Base-by-base conservation (phyloP, 2,797 vertebrate species). In the Arnoldichthys spilopterus region DNA sequence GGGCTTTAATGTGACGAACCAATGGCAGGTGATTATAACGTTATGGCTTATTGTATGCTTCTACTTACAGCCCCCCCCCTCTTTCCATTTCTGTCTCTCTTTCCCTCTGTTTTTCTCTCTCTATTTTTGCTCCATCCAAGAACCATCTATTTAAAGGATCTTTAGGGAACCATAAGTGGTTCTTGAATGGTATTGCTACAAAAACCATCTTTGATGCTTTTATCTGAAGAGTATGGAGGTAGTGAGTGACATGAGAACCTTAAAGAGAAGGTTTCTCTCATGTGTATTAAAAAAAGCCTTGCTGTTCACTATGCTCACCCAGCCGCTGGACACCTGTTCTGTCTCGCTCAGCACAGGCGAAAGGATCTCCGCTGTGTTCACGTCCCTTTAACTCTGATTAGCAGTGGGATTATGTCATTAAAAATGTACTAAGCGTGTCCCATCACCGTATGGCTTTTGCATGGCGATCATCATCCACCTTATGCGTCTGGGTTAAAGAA, bases 381-480 rank as follows among this genome's bases (percentile, higher is more conserved):
- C 89, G 88, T 84, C 68, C 88, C 87, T 89, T 88, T 91, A 83
- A 83, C 92, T 91, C 89, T 89, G 90, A 90, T 89, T 92, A 89
- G 87, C 84, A 86, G 90, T 88, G 87, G 91, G 91, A 93, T 92
- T 93, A 92, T 72, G 76, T 90, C 87, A 90, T 89, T 88, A 86
- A 86, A 90, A 88, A 91, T 92, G 90, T 91, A 89, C 88, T 87
- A 89, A 90, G 87, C 90, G 85, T 91, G 87, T 91, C 90, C 88
- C 90, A 92, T 93, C 91, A 86, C 86, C 86, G 85, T 81, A 84
- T 82, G 79, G 53, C 74, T 85, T 91, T 91, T 88, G 84, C 88
- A 85, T 86, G 82, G 78, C 83, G 83, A 90, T 90, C 88, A 84
- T 85, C 87, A 85, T 86, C 88, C 91, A 89, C 90, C 92, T 91